Percentiles rank a stretch among this genome's conserved stretches.
Conservation (phyloP, 2,888 invertebrate species). For the Monochamus alternatus region DNA sequence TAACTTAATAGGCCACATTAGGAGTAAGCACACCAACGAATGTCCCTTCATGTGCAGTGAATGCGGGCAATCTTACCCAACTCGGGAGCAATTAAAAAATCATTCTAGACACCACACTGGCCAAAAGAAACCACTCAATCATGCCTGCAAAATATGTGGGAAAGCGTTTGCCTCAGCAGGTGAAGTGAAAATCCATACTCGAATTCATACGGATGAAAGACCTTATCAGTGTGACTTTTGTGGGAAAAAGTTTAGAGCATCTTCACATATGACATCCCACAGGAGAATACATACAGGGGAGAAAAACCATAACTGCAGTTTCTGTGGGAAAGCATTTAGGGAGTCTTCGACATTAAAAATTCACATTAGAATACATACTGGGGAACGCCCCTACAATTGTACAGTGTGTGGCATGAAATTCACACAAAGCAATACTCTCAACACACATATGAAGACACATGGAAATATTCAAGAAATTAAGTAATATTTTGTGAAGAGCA, state of each 20-base stretch:
- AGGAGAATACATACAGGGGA: constrained; percentile 60
- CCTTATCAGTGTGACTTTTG: constrained; percentile 61
- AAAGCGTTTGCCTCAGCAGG: constrained; percentile 56
- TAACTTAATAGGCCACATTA: constrained; percentile 57
- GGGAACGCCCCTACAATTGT: constrained; percentile 60
- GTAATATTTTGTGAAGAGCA: neutral
- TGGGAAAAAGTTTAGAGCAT: constrained; percentile 59
- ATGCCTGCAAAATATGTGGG: constrained; percentile 54
- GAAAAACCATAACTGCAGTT: constrained; percentile 55
- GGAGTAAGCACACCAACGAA: constrained; percentile 60
- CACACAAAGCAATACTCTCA: constrained; percentile 60
- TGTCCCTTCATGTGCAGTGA: constrained; percentile 62
- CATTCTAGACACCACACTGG: constrained; percentile 61
- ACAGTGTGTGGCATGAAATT: constrained; percentile 60
- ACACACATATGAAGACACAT: constrained; percentile 60
- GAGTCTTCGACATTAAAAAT: constrained; percentile 59
- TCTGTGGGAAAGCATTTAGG: constrained; percentile 59
- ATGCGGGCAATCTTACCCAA: constrained; percentile 59
- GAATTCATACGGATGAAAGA: constrained; percentile 60
- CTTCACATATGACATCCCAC: constrained; percentile 65
- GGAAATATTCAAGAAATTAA: constrained; percentile 21
- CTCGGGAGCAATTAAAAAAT: constrained; percentile 58
- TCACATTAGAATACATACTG: constrained; percentile 62
- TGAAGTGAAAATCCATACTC: constrained; percentile 56
- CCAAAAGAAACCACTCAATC: constrained; percentile 56